These are phyloP conservation scores for Oscheius sp. DNA, from an alignment of 2,888 invertebrate species.

Conservation along the genomic window DNA sequence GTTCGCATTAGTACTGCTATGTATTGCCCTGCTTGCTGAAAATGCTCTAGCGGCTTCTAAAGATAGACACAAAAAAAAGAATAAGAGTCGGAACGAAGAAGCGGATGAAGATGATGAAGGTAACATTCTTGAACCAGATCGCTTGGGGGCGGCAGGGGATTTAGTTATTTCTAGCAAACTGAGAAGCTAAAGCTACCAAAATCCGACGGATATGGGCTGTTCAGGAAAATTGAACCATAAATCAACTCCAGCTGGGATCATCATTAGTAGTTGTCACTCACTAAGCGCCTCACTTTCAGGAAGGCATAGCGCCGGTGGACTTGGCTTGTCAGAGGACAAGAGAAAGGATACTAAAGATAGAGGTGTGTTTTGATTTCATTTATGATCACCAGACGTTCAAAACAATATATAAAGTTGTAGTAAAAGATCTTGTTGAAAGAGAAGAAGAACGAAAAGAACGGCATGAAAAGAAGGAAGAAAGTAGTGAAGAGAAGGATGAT, in stretches of 20 bases:
- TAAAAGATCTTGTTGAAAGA: slow-evolving; percentile 9
- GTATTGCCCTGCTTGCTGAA: slow-evolving; percentile 7
- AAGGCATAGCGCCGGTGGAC: neutral
- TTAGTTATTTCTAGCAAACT: too few species aligned
- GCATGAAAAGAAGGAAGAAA: slow-evolving; percentile 22
- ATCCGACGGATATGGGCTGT: too few species aligned
- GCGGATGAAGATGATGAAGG: slow-evolving; percentile 14
- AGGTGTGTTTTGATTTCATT: slow-evolving; percentile 11
- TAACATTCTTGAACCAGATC: too few species aligned
- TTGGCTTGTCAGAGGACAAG: slow-evolving; percentile 10
- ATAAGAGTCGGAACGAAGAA: slow-evolving; percentile 5
- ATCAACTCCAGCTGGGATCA: too few species aligned
- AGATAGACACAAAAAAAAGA: slow-evolving; percentile 13
- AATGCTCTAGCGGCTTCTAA: neutral
- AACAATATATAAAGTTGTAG: slow-evolving; percentile 2
- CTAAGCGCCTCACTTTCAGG: neutral
- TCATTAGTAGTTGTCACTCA: neutral
- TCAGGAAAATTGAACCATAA: too few species aligned
- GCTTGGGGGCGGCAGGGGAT: too few species aligned
- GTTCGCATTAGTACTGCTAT: slow-evolving; percentile 20
- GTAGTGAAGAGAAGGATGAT: slow-evolving; percentile 22
- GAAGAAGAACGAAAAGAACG: slow-evolving; percentile 1
- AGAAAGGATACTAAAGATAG: slow-evolving; percentile 26
- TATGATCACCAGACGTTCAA: neutral
- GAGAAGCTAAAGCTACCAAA: too few species aligned